These are phyloP conservation scores for Otolemur garnettii DNA, from an alignment of 2,113 vertebrate species.

Conservation along the genomic window DNA sequence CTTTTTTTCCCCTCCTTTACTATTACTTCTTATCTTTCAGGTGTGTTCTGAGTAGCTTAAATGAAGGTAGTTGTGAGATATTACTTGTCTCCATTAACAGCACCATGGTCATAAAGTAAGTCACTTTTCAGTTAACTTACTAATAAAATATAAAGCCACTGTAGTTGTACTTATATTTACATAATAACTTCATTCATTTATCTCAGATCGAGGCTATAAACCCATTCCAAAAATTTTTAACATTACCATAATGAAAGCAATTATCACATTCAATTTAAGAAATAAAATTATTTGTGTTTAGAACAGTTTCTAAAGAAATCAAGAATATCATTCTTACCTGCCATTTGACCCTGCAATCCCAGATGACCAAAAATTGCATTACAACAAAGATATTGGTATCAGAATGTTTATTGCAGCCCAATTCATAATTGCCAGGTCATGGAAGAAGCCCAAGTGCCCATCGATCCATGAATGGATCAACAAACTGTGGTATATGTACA, in stretches of 20 bases:
- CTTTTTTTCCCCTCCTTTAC: neutral
- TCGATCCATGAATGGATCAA: too few species aligned
- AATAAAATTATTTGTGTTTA: constrained; percentile 45
- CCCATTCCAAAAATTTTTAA: constrained; percentile 38
- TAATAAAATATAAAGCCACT: constrained; percentile 27
- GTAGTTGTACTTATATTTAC: neutral
- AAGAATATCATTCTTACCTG: neutral
- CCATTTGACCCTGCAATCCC: too few species aligned
- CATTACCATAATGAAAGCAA: constrained; percentile 7
- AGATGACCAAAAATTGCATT: too few species aligned
- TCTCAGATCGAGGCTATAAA: constrained; percentile 32
- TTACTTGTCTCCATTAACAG: constrained; percentile 29
- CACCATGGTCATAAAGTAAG: neutral
- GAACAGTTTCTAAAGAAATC: neutral
- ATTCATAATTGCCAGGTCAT: too few species aligned
- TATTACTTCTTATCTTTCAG: neutral
- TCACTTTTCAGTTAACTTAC: constrained; percentile 13
- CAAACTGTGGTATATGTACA: too few species aligned
- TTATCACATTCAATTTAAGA: constrained; percentile 46
- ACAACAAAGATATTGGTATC: too few species aligned
- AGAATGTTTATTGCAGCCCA: too few species aligned
- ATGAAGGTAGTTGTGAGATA: neutral
- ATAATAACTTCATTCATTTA: constrained; percentile 29
- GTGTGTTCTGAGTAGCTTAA: neutral
- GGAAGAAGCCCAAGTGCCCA: too few species aligned